Percentiles rank a stretch among this genome's conserved stretches.
Conservation (phyloP, 2,113 vertebrate species). For the Muntiacus reevesi region DNA sequence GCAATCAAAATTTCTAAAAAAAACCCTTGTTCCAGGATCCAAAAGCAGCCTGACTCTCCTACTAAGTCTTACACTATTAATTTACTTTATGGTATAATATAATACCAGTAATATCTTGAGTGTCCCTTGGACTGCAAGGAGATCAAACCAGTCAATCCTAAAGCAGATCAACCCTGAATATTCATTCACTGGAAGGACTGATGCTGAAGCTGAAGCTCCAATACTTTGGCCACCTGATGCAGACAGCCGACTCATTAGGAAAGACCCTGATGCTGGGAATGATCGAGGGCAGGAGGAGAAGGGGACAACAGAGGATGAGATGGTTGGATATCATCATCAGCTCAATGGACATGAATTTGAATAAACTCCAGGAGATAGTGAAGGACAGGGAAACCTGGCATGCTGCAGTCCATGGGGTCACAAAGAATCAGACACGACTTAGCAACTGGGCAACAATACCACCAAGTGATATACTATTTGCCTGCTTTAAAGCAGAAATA, state of each 20-base stretch:
- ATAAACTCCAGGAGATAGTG: background rate
- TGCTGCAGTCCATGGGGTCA: background rate
- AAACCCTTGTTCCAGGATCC: background rate
- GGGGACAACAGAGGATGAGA: rapidly evolving
- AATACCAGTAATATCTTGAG: background rate
- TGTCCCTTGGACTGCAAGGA: background rate
- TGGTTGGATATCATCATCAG: background rate
- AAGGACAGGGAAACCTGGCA: background rate
- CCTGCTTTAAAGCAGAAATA: background rate
- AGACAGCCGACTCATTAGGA: background rate
- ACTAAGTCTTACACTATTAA: background rate
- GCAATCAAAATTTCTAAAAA: background rate
- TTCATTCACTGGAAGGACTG: background rate
- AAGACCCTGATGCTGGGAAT: background rate
- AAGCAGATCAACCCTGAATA: background rate
- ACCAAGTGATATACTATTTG: background rate
- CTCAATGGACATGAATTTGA: background rate
- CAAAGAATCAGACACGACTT: background rate
- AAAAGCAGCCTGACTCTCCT: background rate
- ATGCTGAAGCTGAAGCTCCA: background rate
- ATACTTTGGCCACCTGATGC: background rate
- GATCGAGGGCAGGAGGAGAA: background rate
- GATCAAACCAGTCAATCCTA: background rate
- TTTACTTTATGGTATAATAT: background rate
- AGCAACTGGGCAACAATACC: background rate